Evolutionary conservation across 2,113 vertebrate species (phyloP).

Genomic region (Archilochus colubris): DNA sequence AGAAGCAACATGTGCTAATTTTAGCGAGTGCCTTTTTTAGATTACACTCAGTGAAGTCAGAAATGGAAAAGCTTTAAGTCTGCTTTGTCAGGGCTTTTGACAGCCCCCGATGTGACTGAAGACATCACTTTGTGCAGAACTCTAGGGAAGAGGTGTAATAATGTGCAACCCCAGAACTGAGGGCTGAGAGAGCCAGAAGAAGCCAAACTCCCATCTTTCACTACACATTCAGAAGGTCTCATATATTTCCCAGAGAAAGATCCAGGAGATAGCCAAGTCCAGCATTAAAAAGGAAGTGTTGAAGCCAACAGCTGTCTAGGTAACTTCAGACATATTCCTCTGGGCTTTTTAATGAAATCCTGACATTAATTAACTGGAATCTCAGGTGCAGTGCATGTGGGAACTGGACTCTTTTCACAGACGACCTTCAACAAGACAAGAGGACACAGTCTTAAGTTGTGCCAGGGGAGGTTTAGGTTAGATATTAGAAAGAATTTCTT

Average conservation of each 20-base stretch:
- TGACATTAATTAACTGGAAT: background rate
- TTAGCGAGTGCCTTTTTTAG: background rate
- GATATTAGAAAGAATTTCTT: too few relatives aligned
- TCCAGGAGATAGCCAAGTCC: background rate
- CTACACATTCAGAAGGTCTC: background rate
- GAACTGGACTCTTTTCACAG: too few relatives aligned
- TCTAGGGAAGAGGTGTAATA: background rate
- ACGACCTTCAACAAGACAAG: too few relatives aligned
- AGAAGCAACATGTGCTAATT: background rate
- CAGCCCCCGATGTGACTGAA: background rate
- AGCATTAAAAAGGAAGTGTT: background rate
- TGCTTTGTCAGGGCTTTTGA: background rate
- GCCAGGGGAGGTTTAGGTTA: too few relatives aligned
- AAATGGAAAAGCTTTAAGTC: background rate
- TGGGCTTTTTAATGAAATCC: background rate
- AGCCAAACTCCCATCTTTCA: background rate
- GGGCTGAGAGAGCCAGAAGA: background rate
- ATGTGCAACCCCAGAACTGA: background rate
- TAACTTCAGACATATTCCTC: background rate
- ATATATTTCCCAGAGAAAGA: background rate
- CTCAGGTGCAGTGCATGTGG: background rate
- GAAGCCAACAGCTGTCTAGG: background rate
- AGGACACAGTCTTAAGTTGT: too few relatives aligned
- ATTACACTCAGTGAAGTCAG: background rate
- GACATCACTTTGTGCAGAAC: background rate